These are phyloP conservation scores for Spilogale gracilis DNA, from an alignment of 2,113 vertebrate genomes.

Conservation along the genomic window DNA sequence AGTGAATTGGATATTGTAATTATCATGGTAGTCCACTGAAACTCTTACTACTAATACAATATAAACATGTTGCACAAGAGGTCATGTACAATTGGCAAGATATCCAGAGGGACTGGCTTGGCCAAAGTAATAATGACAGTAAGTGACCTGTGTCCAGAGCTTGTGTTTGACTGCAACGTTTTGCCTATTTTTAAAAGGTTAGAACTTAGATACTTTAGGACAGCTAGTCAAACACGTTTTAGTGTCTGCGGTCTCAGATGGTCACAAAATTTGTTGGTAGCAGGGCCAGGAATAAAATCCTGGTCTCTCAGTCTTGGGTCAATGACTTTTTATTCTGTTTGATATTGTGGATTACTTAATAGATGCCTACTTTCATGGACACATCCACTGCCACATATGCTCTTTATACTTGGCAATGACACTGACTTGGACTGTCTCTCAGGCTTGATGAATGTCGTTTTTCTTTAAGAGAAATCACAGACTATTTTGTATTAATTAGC, in stretches of 20 bases:
- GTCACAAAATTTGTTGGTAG: background rate
- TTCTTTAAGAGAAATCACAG: background rate
- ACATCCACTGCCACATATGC: background rate
- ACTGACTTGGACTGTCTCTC: background rate
- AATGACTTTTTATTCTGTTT: background rate
- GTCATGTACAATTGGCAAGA: background rate
- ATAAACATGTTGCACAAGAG: background rate
- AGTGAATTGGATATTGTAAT: background rate
- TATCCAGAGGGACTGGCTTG: background rate
- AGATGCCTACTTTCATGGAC: background rate
- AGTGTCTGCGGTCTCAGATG: background rate
- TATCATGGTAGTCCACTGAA: background rate
- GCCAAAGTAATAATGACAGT: background rate
- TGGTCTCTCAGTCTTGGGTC: background rate
- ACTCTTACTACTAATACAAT: background rate
- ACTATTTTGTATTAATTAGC: background rate
- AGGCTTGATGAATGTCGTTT: background rate
- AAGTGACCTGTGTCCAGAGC: background rate
- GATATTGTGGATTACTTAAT: background rate
- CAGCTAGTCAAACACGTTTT: background rate
- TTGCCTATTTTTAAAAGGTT: background rate
- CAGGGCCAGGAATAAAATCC: background rate
- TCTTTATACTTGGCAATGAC: background rate
- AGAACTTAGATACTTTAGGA: background rate
- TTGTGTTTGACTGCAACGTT: background rate